Evolutionary conservation across 1,140 invertebrate species (phyloP).

Genomic region (Pachyrhynchus sulphureomaculatus): DNA sequence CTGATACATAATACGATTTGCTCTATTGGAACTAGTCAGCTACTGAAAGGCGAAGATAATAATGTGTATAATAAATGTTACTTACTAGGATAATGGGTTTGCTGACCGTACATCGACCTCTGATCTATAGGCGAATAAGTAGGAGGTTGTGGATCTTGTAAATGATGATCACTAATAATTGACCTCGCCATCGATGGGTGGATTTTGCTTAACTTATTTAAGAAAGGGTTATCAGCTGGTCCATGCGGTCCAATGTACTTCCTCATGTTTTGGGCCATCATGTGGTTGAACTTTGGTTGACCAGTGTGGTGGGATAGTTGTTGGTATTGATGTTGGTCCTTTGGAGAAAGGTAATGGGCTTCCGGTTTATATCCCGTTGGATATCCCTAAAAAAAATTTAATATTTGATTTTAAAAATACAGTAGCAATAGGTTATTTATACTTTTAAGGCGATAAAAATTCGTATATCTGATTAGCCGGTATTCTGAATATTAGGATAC

Average conservation of each 20-base stretch:
- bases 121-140: slow-evolving; percentile 39
- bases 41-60: too few relatives aligned
- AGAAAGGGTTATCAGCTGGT: slow-evolving; percentile 35
- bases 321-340: slow-evolving; percentile 30
- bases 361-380: slow-evolving; percentile 38
- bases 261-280: slow-evolving; percentile 31
- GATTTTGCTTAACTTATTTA: slow-evolving; percentile 42
- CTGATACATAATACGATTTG: too few relatives aligned
- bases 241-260: slow-evolving; percentile 32
- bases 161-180: slow-evolving; percentile 44
- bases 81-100: slow-evolving; percentile 36
- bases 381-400: slow-evolving; percentile 25
- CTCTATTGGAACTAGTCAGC: too few relatives aligned
- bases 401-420: background rate
- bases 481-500: too few relatives aligned
- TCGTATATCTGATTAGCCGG: too few relatives aligned
- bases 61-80: too few relatives aligned
- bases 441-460: background rate
- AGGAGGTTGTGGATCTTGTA: slow-evolving; percentile 38
- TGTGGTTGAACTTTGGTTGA: slow-evolving; percentile 26
- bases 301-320: slow-evolving; percentile 14
- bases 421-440: background rate
- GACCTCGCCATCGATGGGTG: slow-evolving; percentile 42
- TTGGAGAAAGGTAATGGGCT: slow-evolving; percentile 38
- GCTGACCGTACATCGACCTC: slow-evolving; percentile 35